Conservation (phyloP, 2,888 invertebrate species). For the Leptinotarsa juncta region DNA sequence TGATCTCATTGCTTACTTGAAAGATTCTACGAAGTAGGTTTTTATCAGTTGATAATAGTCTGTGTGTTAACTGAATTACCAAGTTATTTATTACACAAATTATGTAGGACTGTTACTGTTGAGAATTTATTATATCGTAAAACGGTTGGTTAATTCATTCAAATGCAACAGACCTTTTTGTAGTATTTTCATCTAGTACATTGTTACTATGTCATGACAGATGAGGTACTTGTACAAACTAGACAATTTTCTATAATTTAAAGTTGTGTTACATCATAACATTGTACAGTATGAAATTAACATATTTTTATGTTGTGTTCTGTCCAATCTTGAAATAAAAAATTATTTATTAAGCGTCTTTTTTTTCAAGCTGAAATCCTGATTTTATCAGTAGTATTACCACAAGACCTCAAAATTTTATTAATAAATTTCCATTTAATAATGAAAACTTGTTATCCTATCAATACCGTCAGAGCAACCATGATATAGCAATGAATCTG, state of each 20-base stretch:
- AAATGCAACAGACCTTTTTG: conserved; percentile 34
- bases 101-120: conserved; percentile 25
- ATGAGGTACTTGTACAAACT: conserved; percentile 57
- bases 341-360: conserved; percentile 39
- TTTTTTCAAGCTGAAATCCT: too few species aligned
- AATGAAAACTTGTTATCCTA: too few species aligned
- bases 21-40: conserved; percentile 82
- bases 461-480: too few species aligned
- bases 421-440: too few species aligned
- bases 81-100: conserved; percentile 39
- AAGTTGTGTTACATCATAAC: conserved; percentile 42
- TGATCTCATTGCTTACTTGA: conserved; percentile 94
- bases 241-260: conserved; percentile 52
- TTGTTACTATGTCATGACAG: conserved; percentile 44
- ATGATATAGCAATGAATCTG: too few species aligned
- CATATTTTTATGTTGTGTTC: conserved; percentile 46
- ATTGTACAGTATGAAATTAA: conserved; percentile 53
- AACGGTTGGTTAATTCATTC: conserved; percentile 32
- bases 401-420: too few species aligned
- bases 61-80: conserved; percentile 43
- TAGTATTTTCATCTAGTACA: conserved; percentile 48
- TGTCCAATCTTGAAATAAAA: conserved; percentile 31
- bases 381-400: too few species aligned
- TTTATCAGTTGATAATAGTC: conserved; percentile 30
- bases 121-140: conserved; percentile 17